Conservation (phyloP, 2,113 vertebrate species). For the Eudyptes chrysolophus region DNA sequence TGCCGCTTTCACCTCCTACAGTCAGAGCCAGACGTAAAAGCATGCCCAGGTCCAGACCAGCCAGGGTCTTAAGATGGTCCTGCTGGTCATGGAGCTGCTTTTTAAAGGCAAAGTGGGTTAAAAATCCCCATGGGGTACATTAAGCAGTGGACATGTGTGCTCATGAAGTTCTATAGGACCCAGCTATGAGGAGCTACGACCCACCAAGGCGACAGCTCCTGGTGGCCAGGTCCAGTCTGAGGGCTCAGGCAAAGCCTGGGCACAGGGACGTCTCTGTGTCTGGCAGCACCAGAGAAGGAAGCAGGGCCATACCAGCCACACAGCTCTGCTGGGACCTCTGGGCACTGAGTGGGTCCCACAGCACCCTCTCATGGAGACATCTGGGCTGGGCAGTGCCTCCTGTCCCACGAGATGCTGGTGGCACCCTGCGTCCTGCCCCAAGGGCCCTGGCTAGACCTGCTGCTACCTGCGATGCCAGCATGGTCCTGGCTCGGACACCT, state of each 20-base stretch:
- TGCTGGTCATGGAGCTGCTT: background rate
- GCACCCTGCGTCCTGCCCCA: background rate
- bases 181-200: background rate
- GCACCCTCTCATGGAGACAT: slow-evolving; percentile 58
- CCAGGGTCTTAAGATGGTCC: background rate
- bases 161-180: background rate
- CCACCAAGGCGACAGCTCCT: background rate
- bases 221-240: background rate
- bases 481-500: background rate
- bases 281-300: background rate
- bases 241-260: background rate
- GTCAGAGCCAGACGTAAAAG: background rate
- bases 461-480: background rate
- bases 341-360: background rate
- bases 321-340: background rate
- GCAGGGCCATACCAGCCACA: background rate
- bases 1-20: background rate
- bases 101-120: background rate
- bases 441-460: background rate
- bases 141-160: background rate
- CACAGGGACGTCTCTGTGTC: background rate
- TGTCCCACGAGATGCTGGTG: background rate
- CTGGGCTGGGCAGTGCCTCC: background rate
- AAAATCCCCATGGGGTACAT: background rate
- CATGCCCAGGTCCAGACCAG: background rate